Base-by-base conservation (phyloP, 2,797 vertebrate species). In the Rhinichthys osculus region DNA sequence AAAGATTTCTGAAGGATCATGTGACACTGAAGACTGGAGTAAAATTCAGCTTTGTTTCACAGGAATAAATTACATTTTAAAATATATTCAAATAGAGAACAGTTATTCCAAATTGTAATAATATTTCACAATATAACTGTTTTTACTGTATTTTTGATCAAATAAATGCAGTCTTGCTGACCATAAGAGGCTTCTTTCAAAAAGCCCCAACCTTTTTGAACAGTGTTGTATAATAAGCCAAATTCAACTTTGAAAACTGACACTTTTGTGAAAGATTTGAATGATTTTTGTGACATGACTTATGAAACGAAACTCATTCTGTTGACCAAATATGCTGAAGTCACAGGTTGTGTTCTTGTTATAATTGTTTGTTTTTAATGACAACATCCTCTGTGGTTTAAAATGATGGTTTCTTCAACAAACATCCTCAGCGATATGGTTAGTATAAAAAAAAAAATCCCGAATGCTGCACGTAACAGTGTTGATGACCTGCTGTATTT, bases 271-370 rank as follows among this genome's bases (percentile, higher is more conserved):
- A 71, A 30, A 0, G 5, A 16, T 57, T 4, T 16, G 6, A 33
- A 66, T 33, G 14, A 66, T 79, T 70, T 40, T 11, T 35, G 35
- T 44, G 59, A 69, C 59, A 1, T 69, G 47, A 13, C 38, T 59
- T 70, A 33, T 59, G 13, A 74, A 50, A 74, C 40, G 1, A 40
- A 72, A 40, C 44, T 38, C 9, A 2, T 50, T 64, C 27, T 85
- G 84, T 85, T 85, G 62, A 52, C 40, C 77, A 73, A 47, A 80
- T 21, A 85, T 70, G 44, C 77, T n/a, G 42, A 80, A 64, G 40
- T 73, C 69, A 72, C 69, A 62, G 30, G 38, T 7, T 85, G 30
- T 83, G 76, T 50, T 85, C 50, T 62, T 38, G 50, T 73, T 62
- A 21, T 30, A 64, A 72, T 38, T 50, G 42, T 38, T 23, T 85